Evolutionary conservation across 2,797 vertebrate species (phyloP).

Genomic region (Hydrocynus forskahlii): DNA sequence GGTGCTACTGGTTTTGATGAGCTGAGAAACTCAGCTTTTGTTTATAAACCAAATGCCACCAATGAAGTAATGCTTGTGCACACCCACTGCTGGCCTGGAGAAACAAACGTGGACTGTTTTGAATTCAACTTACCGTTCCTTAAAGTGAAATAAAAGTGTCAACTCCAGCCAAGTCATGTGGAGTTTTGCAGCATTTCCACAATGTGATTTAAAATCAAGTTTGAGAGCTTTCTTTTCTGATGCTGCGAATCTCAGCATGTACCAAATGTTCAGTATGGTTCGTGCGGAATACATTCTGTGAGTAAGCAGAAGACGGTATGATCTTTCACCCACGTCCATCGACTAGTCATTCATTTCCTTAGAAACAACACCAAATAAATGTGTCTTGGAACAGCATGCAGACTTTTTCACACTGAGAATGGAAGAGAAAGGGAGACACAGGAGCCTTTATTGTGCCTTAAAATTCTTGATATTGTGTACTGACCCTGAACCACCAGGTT

Average conservation of each 20-base stretch:
- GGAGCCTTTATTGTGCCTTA: background rate
- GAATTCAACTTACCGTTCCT: background rate
- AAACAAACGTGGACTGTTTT: background rate
- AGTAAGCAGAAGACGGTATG: background rate
- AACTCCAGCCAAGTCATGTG: background rate
- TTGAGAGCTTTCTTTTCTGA: background rate
- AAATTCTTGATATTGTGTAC: background rate
- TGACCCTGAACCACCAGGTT: background rate
- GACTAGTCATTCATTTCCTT: background rate
- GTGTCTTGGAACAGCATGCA: background rate
- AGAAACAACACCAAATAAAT: conserved; percentile 3
- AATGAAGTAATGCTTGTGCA: too few relatives aligned
- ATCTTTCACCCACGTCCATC: conserved; percentile 3
- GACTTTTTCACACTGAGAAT: background rate
- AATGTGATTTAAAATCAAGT: background rate
- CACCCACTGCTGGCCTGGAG: background rate
- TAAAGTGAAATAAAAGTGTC: background rate
- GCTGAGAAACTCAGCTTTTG: too few relatives aligned
- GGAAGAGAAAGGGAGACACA: background rate
- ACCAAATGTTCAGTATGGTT: conserved; percentile 1
- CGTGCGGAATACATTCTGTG: background rate
- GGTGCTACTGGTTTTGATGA: too few relatives aligned
- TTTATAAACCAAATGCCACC: too few relatives aligned
- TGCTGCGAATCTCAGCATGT: background rate
- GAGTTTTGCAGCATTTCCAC: background rate